Percentiles rank a stretch among this genome's conserved stretches.
These are phyloP conservation scores for Bufotes viridis DNA, from an alignment of 2,797 vertebrate genomes.

Conservation along the genomic window DNA sequence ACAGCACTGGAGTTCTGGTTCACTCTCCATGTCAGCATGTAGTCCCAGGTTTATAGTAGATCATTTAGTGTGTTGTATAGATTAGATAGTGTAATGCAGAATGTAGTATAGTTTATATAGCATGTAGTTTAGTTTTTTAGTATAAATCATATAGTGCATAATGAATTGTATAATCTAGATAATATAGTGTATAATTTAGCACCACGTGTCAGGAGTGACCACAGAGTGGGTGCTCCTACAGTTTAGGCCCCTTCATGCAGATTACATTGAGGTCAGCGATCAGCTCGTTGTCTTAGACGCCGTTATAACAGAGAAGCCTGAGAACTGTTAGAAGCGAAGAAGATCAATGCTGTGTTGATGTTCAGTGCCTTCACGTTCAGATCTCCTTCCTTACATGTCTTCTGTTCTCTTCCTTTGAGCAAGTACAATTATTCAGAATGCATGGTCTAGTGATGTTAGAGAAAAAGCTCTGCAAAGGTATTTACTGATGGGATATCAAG, in stretches of 20 bases:
- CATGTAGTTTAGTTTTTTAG: too few relatives aligned
- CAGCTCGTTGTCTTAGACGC: background rate
- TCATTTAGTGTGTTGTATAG: too few relatives aligned
- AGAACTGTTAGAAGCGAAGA: background rate
- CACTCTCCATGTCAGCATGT: too few relatives aligned
- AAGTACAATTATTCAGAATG: slow-evolving; percentile 5
- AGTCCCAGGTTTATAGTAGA: too few relatives aligned
- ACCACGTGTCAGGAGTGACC: background rate
- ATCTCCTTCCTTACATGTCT: slow-evolving; percentile 7
- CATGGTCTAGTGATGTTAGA: slow-evolving; percentile 1
- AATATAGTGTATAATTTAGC: background rate
- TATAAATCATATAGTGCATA: background rate
- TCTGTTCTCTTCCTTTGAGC: slow-evolving; percentile 2
- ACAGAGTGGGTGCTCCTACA: background rate
- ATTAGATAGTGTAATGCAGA: too few relatives aligned
- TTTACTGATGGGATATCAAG: slow-evolving; percentile 21
- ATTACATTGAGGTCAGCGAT: background rate
- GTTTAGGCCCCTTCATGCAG: background rate
- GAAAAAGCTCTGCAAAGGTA: background rate
- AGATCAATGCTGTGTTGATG: slow-evolving; percentile 6
- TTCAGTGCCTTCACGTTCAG: background rate
- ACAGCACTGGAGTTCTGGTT: too few relatives aligned
- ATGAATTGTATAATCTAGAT: background rate
- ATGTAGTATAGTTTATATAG: too few relatives aligned
- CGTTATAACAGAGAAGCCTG: background rate